phyloP scores from a whole-genome alignment of 2,888 invertebrate genomes.

The Parapristionchus giblindavisi region DNA sequence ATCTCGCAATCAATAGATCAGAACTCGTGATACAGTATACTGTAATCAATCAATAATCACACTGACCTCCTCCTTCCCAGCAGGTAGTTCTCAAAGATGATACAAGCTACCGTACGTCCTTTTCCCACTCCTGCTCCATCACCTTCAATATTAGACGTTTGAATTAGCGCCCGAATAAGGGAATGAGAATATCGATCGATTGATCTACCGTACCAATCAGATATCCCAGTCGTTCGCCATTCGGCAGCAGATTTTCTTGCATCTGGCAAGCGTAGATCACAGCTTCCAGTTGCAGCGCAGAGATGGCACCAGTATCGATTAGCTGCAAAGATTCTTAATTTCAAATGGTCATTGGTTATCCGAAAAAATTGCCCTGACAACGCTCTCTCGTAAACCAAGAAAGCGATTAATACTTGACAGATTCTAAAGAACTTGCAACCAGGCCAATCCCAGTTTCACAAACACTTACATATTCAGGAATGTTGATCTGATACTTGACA shows the following conservation, averaged over 20 bases:
- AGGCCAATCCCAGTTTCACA: too few species aligned
- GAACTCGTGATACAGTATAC: too few species aligned
- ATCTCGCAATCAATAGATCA: background rate
- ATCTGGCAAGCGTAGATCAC: conserved; percentile 97
- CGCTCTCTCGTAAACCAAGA: too few species aligned
- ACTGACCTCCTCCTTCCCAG: conserved; percentile 88
- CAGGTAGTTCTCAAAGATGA: conserved; percentile 95
- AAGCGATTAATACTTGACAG: too few species aligned
- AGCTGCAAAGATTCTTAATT: conserved; percentile 42
- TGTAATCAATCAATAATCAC: too few species aligned
- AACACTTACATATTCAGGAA: conserved; percentile 79
- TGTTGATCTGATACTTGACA: conserved; percentile 75
- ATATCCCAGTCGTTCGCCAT: conserved; percentile 86
- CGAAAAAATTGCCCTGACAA: too few species aligned
- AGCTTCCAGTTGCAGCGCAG: conserved; percentile 94
- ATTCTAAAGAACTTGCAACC: too few species aligned
- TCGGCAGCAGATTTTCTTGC: conserved; percentile 83
- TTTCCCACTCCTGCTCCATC: conserved; percentile 98
- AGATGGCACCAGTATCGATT: conserved; percentile 85
- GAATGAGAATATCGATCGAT: background rate
- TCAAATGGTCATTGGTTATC: too few species aligned
- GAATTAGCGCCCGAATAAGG: background rate
- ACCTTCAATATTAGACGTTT: conserved; percentile 74
- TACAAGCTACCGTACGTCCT: conserved; percentile 94
- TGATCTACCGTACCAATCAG: conserved; percentile 79